Base-by-base conservation (phyloP, 1,140 invertebrate species). In the Leptonema lineaticorne region DNA sequence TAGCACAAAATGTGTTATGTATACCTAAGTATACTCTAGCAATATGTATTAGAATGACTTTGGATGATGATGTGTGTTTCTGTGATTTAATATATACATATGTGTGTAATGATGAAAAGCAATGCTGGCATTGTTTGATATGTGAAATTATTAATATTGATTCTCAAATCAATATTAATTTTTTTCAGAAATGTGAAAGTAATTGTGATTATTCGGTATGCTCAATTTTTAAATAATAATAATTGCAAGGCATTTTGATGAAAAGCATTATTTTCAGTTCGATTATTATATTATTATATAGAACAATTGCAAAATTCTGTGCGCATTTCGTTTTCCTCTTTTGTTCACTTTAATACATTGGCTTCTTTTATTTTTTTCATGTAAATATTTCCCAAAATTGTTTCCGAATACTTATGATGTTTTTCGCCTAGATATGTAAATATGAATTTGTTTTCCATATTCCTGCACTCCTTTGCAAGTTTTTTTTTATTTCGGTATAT, bases 381-480 rank as follows among this genome's bases (percentile, higher is more conserved):
- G 28, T 48, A 22, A 26, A 53, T 53, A 53, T 26, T 53, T 53
- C 27, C 24, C 20, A 26, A 8, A 22, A 26, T 26, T 53, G 27
- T 26, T 53, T 53, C 27, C 24, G 11, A 26, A 8, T 11, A 26
- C 27, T 26, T 53, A 45, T 62, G 18, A 41, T 62, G 4, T 3
- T n/a, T 59, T 33, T 59, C 27, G 59, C 24, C 22, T 16, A 9
- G 18, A 66, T 72, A 72, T 67, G 71, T 72, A 69, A 72, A 72
- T 72, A 72, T 72, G 71, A 72, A 63, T 37, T 53, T 58, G 28
- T 30, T 69, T 63, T 66, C 64, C 64, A 41, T n/a, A 41, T 63
- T 63, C 59, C 50, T 46, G 46, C 45, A 33, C n/a, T 63, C 70
- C 63, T 65, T 69, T 71, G 59, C 65, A 28, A 14, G 18, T 41